Conservation (phyloP, 2,113 vertebrate species). For the Leucosticte australis region DNA sequence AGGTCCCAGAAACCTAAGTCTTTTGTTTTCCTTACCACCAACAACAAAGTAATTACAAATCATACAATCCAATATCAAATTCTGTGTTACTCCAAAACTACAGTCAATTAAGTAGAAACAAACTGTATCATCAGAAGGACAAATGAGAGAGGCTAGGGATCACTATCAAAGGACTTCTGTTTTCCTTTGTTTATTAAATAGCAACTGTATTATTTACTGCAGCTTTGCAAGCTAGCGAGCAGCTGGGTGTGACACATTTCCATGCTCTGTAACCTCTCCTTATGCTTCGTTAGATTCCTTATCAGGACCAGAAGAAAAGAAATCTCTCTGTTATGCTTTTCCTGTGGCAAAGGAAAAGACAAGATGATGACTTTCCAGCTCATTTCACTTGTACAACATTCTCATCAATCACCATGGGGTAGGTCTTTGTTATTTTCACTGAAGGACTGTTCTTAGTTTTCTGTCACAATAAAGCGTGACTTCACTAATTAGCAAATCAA, state of each 20-base stretch:
- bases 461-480: conserved; percentile 42
- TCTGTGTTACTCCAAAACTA: conserved; percentile 1
- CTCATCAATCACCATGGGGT: conserved; percentile 88
- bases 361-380: conserved; percentile 92
- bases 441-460: conserved; percentile 66
- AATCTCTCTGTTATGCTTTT: conserved; percentile 77
- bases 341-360: conserved; percentile 79
- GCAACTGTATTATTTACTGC: conserved; percentile 67
- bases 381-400: conserved; percentile 87
- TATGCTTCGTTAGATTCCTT: conserved; percentile 87
- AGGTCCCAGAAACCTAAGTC: not conserved
- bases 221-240: conserved; percentile 59
- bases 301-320: conserved; percentile 83
- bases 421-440: conserved; percentile 75
- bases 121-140: conserved; percentile 39
- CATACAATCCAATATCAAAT: conserved; percentile 6
- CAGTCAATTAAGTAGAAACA: conserved; percentile 45
- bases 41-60: not conserved
- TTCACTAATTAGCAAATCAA: conserved; percentile 19
- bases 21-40: conserved; percentile 5
- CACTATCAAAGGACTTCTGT: conserved; percentile 58
- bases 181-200: conserved; percentile 68
- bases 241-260: conserved; percentile 66
- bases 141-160: conserved; percentile 52
- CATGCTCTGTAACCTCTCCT: conserved; percentile 82